Evolutionary conservation across 2,888 invertebrate genomes (phyloP).

Genomic region (Petrolisthes cinctipes): DNA sequence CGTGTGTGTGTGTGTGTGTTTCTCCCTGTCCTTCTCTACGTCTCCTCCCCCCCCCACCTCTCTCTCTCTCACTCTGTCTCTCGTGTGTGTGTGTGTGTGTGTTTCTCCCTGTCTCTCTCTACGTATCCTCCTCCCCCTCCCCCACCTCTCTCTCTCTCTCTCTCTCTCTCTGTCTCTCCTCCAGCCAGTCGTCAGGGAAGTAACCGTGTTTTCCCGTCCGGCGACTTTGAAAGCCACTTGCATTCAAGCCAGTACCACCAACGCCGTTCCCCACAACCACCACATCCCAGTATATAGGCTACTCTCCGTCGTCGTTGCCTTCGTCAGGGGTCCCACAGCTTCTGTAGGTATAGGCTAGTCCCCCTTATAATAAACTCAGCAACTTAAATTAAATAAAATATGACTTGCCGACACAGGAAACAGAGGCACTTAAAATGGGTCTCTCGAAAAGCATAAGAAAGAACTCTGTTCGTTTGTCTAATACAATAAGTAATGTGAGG

Average conservation of each 20-base stretch:
- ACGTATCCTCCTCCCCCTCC: background rate
- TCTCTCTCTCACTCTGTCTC: background rate
- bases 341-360: no score
- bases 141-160: background rate
- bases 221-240: slow-evolving; percentile 44
- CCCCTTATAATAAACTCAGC: no score
- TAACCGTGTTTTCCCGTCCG: slow-evolving; percentile 56
- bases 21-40: background rate
- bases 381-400: no score
- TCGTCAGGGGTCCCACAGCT: no score
- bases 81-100: no score
- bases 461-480: no score
- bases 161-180: background rate
- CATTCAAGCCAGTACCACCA: slow-evolving; percentile 44
- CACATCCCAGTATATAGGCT: no score
- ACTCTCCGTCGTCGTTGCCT: no score
- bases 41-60: background rate
- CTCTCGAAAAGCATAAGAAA: background rate
- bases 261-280: background rate
- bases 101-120: background rate
- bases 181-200: slow-evolving; percentile 35
- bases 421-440: background rate
- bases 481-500: no score
- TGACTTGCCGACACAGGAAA: background rate
- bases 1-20: background rate